phyloP scores from a whole-genome alignment of 2,888 invertebrate genomes.

The Augochlorella aurata region DNA sequence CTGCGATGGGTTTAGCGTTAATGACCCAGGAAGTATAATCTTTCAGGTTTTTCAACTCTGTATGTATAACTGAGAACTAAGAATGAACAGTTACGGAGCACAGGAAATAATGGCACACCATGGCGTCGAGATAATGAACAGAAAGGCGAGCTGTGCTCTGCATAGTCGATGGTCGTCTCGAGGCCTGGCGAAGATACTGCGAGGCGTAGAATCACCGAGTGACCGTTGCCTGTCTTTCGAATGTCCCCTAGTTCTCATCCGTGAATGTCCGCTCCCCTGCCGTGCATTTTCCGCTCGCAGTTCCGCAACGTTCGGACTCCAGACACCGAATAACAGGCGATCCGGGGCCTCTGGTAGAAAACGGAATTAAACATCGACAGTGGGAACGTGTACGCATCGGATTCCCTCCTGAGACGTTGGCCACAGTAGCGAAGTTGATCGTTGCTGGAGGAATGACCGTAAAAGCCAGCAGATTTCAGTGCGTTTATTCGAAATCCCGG shows the following conservation, averaged over 20 bases:
- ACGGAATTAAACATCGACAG: slow-evolving; percentile 19
- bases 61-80: not conserved
- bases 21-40: not conserved
- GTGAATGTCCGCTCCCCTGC: not conserved
- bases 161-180: not conserved
- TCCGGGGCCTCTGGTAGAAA: not conserved
- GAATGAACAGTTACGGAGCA: not conserved
- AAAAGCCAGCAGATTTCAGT: slow-evolving; percentile 35
- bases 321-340: not conserved
- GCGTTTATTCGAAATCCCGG: slow-evolving; percentile 12
- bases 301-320: not conserved
- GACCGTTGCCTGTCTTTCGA: not conserved
- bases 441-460: slow-evolving; percentile 26
- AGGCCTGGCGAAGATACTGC: not conserved
- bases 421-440: slow-evolving; percentile 8
- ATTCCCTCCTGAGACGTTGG: slow-evolving; percentile 3
- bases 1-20: not conserved
- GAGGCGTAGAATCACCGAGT: not conserved
- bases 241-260: not conserved
- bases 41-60: not conserved
- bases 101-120: slow-evolving; percentile 1
- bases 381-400: not conserved
- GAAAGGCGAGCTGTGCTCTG: not conserved
- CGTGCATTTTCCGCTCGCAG: not conserved
- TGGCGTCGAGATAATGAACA: not conserved